Conservation (phyloP, 2,113 vertebrate genomes). For the Chiloscyllium plagiosum region DNA sequence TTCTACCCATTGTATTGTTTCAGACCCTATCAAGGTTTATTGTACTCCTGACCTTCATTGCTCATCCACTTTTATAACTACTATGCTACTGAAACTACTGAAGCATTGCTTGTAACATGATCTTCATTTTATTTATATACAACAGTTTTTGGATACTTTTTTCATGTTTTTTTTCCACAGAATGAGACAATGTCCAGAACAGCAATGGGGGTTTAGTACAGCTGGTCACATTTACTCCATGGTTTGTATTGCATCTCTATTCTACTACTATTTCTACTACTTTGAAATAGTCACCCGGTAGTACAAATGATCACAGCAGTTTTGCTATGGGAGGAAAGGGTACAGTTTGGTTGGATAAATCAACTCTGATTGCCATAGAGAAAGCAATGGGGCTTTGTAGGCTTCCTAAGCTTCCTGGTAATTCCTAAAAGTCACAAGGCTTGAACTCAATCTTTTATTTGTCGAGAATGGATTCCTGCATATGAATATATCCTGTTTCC, state of each 20-base stretch:
- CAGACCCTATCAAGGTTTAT: not conserved
- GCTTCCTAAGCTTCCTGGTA: too few species aligned
- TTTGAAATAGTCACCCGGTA: not conserved
- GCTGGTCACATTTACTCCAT: slow-evolving; percentile 48
- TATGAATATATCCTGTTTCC: too few species aligned
- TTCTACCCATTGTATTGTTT: not conserved
- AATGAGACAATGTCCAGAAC: slow-evolving; percentile 42
- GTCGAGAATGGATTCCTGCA: too few species aligned
- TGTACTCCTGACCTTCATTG: not conserved
- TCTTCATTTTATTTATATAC: not conserved
- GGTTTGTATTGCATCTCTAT: slow-evolving; percentile 38
- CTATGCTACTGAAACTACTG: not conserved
- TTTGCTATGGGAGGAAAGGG: too few species aligned
- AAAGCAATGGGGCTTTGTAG: too few species aligned
- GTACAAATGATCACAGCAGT: too few species aligned
- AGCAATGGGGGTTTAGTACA: slow-evolving; percentile 48
- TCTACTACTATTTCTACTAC: too few species aligned
- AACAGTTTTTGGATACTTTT: not conserved
- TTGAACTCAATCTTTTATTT: too few species aligned
- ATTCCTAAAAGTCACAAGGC: too few species aligned
- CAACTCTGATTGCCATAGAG: too few species aligned
- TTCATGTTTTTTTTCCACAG: slow-evolving; percentile 36
- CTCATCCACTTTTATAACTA: not conserved
- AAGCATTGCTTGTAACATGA: not conserved
- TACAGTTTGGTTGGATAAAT: too few species aligned